A percentile compares a stretch with the other conserved stretches of the same genome.
phyloP scores from a whole-genome alignment of 1,140 invertebrate species.

The Tachypleus tridentatus region DNA sequence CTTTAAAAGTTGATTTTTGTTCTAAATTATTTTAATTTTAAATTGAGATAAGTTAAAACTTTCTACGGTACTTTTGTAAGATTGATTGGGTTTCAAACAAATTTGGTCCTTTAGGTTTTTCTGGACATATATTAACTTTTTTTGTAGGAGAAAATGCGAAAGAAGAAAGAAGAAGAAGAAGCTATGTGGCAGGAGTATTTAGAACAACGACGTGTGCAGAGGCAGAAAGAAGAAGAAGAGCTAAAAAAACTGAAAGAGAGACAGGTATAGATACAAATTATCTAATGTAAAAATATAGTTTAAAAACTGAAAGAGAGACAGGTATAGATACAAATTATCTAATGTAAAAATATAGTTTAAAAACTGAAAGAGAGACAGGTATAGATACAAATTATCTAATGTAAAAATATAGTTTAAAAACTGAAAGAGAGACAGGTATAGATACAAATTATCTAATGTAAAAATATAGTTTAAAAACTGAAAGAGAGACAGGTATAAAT shows the following conservation, averaged over 20 bases:
- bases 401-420: neutral
- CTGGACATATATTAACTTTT: neutral
- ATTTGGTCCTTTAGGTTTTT: too few relatives aligned
- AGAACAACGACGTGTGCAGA: slow-evolving; percentile 87
- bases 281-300: too few relatives aligned
- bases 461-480: neutral
- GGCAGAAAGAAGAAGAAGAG: slow-evolving; percentile 88
- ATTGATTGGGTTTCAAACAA: too few relatives aligned
- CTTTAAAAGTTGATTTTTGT: too few relatives aligned
- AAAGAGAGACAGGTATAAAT: neutral
- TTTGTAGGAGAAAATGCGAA: slow-evolving; percentile 67
- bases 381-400: neutral
- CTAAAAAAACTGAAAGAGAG: slow-evolving; percentile 78
- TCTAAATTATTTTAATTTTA: too few relatives aligned
- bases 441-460: neutral
- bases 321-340: slow-evolving; percentile 12
- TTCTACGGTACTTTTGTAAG: too few relatives aligned
- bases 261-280: too few relatives aligned
- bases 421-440: neutral
- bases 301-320: slow-evolving; percentile 46
- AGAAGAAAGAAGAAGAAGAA: slow-evolving; percentile 36
- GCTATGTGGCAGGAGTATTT: slow-evolving; percentile 59
- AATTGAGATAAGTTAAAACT: too few relatives aligned
- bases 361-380: neutral
- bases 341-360: neutral